Conservation (phyloP, 2,888 invertebrate genomes). For the Linnaemya tessellans region DNA sequence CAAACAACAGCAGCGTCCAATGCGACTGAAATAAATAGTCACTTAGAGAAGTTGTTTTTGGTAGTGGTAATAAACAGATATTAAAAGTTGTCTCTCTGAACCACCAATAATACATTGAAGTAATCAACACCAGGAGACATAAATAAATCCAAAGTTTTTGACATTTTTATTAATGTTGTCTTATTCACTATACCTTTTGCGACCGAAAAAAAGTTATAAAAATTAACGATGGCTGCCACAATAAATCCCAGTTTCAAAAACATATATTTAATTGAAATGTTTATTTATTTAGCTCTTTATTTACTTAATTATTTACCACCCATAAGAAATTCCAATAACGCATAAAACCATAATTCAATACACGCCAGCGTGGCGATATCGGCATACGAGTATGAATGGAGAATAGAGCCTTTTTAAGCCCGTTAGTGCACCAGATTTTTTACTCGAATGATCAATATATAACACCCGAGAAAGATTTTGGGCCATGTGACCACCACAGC, state of each 20-base stretch:
- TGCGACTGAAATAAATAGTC: constrained; percentile 7
- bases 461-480: too few relatives aligned
- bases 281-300: too few relatives aligned
- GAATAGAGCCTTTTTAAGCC: too few relatives aligned
- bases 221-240: background rate
- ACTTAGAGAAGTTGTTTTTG: constrained; percentile 11
- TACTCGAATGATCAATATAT: too few relatives aligned
- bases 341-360: background rate
- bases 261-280: too few relatives aligned
- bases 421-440: too few relatives aligned
- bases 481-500: too few relatives aligned
- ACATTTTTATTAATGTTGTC: background rate
- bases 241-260: too few relatives aligned
- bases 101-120: constrained; percentile 10
- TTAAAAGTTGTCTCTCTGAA: constrained; percentile 24
- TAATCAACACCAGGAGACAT: background rate
- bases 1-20: constrained; percentile 12
- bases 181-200: background rate
- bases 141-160: background rate
- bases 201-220: background rate
- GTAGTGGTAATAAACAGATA: constrained; percentile 25
- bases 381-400: too few relatives aligned
- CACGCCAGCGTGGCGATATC: too few relatives aligned
- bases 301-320: background rate
- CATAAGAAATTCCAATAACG: too few relatives aligned